Percentiles rank a stretch among this genome's conserved stretches.
phyloP scores from a whole-genome alignment of 2,797 vertebrate genomes.

The Basileuterus tristriatus region DNA sequence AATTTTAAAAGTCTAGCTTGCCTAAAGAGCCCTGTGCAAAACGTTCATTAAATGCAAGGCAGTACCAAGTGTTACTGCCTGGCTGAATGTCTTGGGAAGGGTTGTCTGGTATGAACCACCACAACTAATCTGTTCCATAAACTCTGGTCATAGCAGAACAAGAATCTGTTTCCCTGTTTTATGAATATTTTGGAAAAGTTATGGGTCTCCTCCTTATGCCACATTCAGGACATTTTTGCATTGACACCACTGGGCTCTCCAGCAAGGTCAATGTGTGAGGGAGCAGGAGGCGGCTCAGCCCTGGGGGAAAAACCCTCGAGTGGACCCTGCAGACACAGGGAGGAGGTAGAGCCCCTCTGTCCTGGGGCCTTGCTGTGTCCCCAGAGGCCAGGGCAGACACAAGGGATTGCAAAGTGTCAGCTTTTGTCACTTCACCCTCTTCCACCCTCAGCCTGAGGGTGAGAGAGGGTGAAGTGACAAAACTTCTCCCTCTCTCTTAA shows the following conservation, averaged over 20 bases:
- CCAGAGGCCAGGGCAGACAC: not conserved
- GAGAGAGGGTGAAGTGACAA: not conserved
- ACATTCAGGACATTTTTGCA: not conserved
- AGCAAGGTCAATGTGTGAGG: not conserved
- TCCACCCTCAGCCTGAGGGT: not conserved
- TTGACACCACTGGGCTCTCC: accelerated
- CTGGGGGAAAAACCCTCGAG: accelerated
- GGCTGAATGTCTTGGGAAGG: not conserved
- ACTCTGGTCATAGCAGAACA: not conserved
- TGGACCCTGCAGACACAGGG: accelerated
- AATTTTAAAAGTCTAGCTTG: constrained; percentile 33
- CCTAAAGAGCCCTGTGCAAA: not conserved
- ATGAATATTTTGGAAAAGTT: not conserved
- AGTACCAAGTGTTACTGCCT: not conserved
- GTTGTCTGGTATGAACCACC: not conserved
- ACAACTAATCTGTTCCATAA: not conserved
- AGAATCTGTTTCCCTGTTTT: not conserved
- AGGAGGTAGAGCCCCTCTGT: accelerated
- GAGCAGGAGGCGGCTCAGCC: not conserved
- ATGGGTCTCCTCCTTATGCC: not conserved
- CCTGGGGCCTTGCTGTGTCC: not conserved
- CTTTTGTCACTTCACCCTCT: too few relatives aligned
- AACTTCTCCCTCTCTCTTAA: not conserved
- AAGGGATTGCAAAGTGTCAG: not conserved
- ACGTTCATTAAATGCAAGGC: not conserved